Conservation (phyloP, 2,113 vertebrate species). For the Ammodytes dubius region DNA sequence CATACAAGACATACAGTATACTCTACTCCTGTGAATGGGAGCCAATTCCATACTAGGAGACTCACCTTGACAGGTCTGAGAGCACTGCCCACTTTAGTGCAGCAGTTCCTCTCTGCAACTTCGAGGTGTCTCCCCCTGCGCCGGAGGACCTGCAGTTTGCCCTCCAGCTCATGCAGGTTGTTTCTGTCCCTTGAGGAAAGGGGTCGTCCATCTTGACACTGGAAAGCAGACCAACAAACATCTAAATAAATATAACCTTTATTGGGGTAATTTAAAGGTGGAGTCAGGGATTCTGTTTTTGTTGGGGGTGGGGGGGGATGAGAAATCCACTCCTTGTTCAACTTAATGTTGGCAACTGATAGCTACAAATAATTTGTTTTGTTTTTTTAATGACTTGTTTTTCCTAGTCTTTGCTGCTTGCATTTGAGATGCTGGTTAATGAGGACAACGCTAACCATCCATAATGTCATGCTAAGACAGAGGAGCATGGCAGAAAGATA, state of each 20-base stretch:
- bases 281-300: no score
- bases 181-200: constrained; percentile 90
- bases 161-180: constrained; percentile 91
- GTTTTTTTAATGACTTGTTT: neutral
- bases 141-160: constrained; percentile 88
- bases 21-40: constrained; percentile 29
- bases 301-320: neutral
- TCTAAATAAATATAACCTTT: neutral
- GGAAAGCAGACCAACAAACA: constrained; percentile 37
- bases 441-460: constrained; percentile 31
- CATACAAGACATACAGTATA: neutral
- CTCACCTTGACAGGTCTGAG: constrained; percentile 94
- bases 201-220: constrained; percentile 96
- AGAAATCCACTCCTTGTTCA: constrained; percentile 1
- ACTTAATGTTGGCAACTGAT: constrained; percentile 21
- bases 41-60: constrained; percentile 46
- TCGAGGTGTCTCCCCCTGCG: constrained; percentile 92
- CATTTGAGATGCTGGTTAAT: constrained; percentile 14
- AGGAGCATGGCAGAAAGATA: constrained; percentile 31
- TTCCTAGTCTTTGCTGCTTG: constrained; percentile 22
- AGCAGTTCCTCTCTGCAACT: constrained; percentile 93
- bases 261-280: neutral
- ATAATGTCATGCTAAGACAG: constrained; percentile 42
- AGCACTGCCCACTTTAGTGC: constrained; percentile 91
- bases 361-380: constrained; percentile 15